phyloP scores from a whole-genome alignment of 1,140 invertebrate genomes.

The Cataglyphis hispanica region DNA sequence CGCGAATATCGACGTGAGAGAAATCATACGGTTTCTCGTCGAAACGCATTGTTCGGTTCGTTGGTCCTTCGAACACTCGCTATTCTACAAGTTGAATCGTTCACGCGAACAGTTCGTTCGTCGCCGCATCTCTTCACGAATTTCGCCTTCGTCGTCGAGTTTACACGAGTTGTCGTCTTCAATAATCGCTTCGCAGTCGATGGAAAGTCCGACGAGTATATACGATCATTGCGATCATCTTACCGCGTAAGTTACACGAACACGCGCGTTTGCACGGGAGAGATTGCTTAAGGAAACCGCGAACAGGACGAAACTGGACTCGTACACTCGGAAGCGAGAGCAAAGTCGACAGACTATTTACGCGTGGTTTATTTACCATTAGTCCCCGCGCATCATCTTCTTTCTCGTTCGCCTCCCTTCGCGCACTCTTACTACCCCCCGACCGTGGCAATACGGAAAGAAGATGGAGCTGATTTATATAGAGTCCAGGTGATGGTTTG shows the following conservation, averaged over 20 bases:
- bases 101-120: not conserved
- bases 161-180: not conserved
- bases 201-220: not conserved
- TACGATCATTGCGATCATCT: not conserved
- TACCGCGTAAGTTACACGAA: not conserved
- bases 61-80: not conserved
- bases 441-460: slow-evolving; percentile 19
- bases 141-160: not conserved
- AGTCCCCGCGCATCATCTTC: not conserved
- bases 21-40: slow-evolving; percentile 19
- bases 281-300: slow-evolving; percentile 16
- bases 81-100: not conserved
- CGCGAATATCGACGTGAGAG: not conserved
- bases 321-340: slow-evolving; percentile 25
- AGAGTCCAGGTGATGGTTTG: slow-evolving; percentile 35
- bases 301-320: not conserved
- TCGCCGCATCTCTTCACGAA: not conserved
- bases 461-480: slow-evolving; percentile 41
- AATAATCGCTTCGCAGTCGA: not conserved
- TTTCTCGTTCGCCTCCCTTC: not conserved
- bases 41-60: not conserved
- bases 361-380: not conserved
- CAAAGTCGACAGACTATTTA: not conserved
- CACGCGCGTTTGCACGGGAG: not conserved
- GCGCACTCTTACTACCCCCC: slow-evolving; percentile 14